Base-by-base conservation (phyloP, 2,113 vertebrate genomes). In the Egretta garzetta region DNA sequence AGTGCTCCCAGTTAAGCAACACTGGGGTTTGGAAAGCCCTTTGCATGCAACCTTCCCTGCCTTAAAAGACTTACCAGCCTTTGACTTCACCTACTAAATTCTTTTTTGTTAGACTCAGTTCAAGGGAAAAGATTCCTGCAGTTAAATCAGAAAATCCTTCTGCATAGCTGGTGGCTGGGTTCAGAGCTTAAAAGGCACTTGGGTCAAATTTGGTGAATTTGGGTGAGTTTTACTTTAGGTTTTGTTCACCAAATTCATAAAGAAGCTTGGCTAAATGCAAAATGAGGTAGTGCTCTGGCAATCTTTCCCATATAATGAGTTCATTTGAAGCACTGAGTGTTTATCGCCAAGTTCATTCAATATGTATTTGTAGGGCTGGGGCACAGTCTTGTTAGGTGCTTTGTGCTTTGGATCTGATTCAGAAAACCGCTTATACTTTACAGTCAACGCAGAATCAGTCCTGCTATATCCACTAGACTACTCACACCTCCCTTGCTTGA, bases 1-100 rank as follows among this genome's bases (percentile, higher is more conserved):
- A 94, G 39, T 71, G 50, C 55, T 93, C 41, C 59, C 72, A 92
- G 90, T 97, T 94, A 93, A 88, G 95, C 95, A 96, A 97, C n/a
- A 7, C 41, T 58, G n/a, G 56, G 18, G 70, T 93, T 94, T 93
- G 84, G 94, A 94, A 94, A 90, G 45, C 18, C 41, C 52, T 95
- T 93, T 74, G 74, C 55, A 10, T 45, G 82, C 90, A 93, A 88
- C 58, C 68, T 88, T 83, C 41, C 27, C 59, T 90, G 53, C 71
- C 41, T 45, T 66, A 37, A 56, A 55, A 92, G 49, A 21, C 20
- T 90, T 75, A 52, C 21, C 49, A 96, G 77, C 49, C 35, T 73
- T 86, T 73, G 73, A 26, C 67, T 94, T 76, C 59, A 50, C 63
- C 17, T 60, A 16, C 22, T 49, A n/a, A 53, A 23, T 45, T 68